Evolutionary conservation across 1,140 invertebrate genomes (phyloP), one percentile per base, ranked within the genome.

Genomic region (Drosophila funebris): DNA sequence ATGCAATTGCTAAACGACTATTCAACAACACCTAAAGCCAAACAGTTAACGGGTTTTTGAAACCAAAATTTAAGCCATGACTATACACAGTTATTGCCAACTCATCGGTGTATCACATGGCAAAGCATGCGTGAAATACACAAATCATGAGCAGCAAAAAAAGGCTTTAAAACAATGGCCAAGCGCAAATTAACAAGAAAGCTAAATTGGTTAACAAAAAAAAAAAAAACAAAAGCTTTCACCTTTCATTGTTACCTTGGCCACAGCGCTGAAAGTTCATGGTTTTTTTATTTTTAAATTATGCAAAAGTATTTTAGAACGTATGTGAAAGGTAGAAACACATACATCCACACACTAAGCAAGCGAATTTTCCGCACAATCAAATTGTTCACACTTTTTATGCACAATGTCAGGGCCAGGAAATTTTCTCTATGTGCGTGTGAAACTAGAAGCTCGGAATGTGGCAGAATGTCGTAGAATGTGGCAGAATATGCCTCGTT

Each of bases 281-380:
- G 46, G 41, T 37, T 20, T 62, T 57, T 29, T 50, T 27, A 52
- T 52, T 57, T 43, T 50, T 78, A 82, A 87, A 78, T 82, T 88
- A 88, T 85, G 83, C 83, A 88, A 72, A 85, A 62, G 60, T 69
- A 60, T 78, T 73, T 77, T 31, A 58, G 58, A 56, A 36, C 57
- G 69, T 43, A 60, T 76, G 22, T 57, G 72, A 46, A 68, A 56
- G 54, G 37, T 53, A 41, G 29, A 31, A 37, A 64, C 22, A 58
- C 68, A 33, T 14, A 16, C 8, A 27, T 24, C 37, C 57, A 37
- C 50, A 14, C 56, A 44, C 48, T 76, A 44, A 77, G 60, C 76
- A 46, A 76, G 68, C 60, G 63, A 83, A 79, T 78, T 87, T 88
- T 87, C 78, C 83, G 60, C 78, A 76, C 78, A 87, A 88, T 87